Base-by-base conservation (phyloP, 2,113 vertebrate genomes). In the Ciconia maguari region DNA sequence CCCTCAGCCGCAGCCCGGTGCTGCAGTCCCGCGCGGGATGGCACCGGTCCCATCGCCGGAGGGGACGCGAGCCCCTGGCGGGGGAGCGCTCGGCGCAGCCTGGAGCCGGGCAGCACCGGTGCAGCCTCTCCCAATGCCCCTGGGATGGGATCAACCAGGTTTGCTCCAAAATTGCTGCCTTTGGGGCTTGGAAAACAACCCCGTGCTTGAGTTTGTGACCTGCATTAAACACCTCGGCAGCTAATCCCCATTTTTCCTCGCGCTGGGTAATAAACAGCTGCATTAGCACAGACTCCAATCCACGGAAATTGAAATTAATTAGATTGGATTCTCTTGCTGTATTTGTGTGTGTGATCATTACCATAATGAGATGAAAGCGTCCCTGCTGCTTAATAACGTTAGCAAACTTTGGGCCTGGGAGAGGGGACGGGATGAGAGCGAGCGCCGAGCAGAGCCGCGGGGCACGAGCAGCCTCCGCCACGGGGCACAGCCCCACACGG, bases 351-450 rank as follows among this genome's bases (percentile, higher is more conserved):
- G 92, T 68, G 93, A 97, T 97, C 98, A 98, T 98, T 98, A 98
- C 96, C 97, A 98, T 98, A 98, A 98, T 98, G 98, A 98, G 98
- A 98, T 98, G 97, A 98, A 98, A 98, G 98, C 74, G 69, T 96
- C 96, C 95, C 95, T 17, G 97, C 87, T 96, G 98, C 97, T 98
- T 98, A 98, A 98, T 77, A 93, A 98, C 90, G 94, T 97, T 95
- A 96, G 94, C 84, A 96, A 97, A 97, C 95, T 96, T 91, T 29
- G 78, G 89, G 77, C 54, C 57, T 94, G 92, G 49, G 68, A 95
- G 68, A 84, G 69, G 80, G 87, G 87, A 87, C 1, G 0, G 90
- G 75, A 58, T 62, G 72, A 65, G 34, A 85, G 46, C 2, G 1
- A 2, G 32, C 4, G 5, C 41, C 0, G 5, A 80, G 83, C 11